phyloP scores from a whole-genome alignment of 2,888 invertebrate genomes.

The Drosophila tanythrix region DNA sequence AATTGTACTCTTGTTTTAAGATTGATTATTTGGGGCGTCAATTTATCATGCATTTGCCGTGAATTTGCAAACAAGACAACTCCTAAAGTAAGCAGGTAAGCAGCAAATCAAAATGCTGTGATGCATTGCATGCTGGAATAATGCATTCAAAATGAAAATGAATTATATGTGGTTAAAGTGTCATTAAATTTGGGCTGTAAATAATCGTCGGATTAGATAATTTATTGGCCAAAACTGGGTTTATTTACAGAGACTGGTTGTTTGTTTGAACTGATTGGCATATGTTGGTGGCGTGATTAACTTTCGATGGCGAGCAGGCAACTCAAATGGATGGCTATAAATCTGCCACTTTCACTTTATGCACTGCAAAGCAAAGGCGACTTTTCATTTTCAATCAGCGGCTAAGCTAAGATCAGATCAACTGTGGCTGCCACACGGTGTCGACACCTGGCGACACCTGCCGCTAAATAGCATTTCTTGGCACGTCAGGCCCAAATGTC shows the following conservation, averaged over 20 bases:
- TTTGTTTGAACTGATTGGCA: conserved; percentile 52
- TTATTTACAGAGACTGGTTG: conserved; percentile 1
- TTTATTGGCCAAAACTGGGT: conserved; percentile 21
- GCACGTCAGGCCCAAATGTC: conserved; percentile 54
- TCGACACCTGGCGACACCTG: conserved; percentile 70
- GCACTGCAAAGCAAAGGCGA: conserved; percentile 29
- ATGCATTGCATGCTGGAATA: background rate
- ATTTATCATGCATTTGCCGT: background rate
- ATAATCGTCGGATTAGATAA: conserved; percentile 13
- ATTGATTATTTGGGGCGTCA: background rate
- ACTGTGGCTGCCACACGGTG: conserved; percentile 23
- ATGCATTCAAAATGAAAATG: conserved; percentile 6
- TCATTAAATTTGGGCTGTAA: conserved; percentile 16
- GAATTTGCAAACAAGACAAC: background rate
- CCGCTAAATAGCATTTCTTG: conserved; percentile 42
- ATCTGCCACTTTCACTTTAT: conserved; percentile 68
- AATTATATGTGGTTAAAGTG: conserved; percentile 24
- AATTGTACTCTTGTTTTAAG: accelerated
- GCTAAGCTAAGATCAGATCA: conserved; percentile 55
- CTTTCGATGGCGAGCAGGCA: conserved; percentile 38
- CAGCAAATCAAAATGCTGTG: background rate
- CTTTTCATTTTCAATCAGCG: conserved; percentile 70
- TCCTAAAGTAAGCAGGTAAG: background rate
- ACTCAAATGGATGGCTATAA: conserved; percentile 54
- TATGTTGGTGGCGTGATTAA: conserved; percentile 62